Evolutionary conservation across 1,140 invertebrate genomes (phyloP).

Genomic region (Drosophila nigromelanica): DNA sequence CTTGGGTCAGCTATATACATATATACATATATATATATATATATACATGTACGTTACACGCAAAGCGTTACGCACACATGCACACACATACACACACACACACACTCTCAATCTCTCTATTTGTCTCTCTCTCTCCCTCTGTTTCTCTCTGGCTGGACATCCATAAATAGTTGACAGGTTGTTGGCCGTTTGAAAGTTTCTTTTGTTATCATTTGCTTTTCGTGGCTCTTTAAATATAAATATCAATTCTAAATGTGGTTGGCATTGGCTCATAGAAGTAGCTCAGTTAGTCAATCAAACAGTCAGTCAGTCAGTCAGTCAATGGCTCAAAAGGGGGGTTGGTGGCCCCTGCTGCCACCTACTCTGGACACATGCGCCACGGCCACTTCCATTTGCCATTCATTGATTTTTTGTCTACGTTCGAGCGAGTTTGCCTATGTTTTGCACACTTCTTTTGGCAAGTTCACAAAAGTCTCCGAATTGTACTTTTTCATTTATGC

Average conservation of each 20-base stretch:
- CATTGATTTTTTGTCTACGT: constrained; percentile 74
- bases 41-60: background rate
- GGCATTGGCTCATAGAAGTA: constrained; percentile 14
- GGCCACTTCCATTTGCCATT: constrained; percentile 75
- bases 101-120: no score
- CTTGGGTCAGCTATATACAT: constrained; percentile 12
- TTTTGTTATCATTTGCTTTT: constrained; percentile 63
- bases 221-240: constrained; percentile 46
- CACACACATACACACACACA: background rate
- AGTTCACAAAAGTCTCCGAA: no score
- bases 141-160: no score
- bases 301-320: constrained; percentile 4
- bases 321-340: constrained; percentile 3
- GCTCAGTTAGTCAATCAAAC: constrained; percentile 4
- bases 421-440: constrained; percentile 14
- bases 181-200: constrained; percentile 59
- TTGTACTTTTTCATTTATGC: no score
- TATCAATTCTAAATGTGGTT: constrained; percentile 48
- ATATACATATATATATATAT: constrained; percentile 8
- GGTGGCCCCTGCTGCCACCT: constrained; percentile 18
- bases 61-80: background rate
- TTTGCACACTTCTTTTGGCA: background rate
- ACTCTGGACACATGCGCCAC: constrained; percentile 74
- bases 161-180: constrained; percentile 54
- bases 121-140: no score